Percentiles rank a stretch among this genome's conserved stretches.
These are phyloP conservation scores for Melanotaenia duboulayi DNA, from an alignment of 2,113 vertebrate species.

Conservation along the genomic window DNA sequence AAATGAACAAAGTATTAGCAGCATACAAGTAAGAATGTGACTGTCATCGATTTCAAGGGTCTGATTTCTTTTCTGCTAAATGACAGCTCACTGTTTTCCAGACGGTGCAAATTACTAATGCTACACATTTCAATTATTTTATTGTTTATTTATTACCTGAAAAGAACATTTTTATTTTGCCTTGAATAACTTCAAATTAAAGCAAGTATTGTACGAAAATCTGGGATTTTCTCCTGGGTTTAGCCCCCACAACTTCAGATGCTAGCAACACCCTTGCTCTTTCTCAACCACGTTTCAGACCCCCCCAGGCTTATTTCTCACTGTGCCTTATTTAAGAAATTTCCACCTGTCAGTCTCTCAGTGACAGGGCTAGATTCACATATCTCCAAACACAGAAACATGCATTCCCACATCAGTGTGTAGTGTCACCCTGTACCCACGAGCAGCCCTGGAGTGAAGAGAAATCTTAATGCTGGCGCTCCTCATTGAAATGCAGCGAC, in stretches of 20 bases:
- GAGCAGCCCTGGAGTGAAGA: conserved; percentile 36
- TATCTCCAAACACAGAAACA: conserved; percentile 13
- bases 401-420: conserved; percentile 20
- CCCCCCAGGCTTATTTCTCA: background rate
- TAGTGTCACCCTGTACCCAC: conserved; percentile 32
- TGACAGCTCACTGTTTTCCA: too few species aligned
- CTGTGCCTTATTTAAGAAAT: background rate
- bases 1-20: too few species aligned
- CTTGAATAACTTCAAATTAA: background rate
- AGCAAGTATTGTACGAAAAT: background rate
- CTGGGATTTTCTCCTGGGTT: background rate
- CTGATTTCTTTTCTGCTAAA: too few species aligned
- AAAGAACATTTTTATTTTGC: too few species aligned
- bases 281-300: conserved; percentile 9
- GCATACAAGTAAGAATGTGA: too few species aligned
- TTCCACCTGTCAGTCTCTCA: conserved; percentile 11
- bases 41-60: too few species aligned
- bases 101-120: too few species aligned
- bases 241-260: background rate
- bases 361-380: conserved; percentile 15
- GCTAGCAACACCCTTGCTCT: background rate
- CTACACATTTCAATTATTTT: too few species aligned
- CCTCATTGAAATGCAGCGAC: conserved; percentile 33
- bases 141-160: too few species aligned
- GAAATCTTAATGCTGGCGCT: conserved; percentile 26